phyloP scores from a whole-genome alignment of 1,140 invertebrate genomes.

The Cepaea nemoralis region DNA sequence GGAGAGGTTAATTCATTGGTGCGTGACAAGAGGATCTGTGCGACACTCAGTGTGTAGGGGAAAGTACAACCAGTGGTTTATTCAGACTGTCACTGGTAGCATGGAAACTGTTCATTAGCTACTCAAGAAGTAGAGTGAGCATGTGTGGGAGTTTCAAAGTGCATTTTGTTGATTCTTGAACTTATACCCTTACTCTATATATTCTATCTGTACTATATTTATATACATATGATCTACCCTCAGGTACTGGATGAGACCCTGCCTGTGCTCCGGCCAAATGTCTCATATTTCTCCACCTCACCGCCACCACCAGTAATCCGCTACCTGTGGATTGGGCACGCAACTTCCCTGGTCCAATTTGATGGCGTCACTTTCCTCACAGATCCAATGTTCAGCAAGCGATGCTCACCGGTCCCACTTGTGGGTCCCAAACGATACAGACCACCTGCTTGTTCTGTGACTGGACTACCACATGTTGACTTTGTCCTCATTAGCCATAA shows the following conservation, averaged over 20 bases:
- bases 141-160: too few species aligned
- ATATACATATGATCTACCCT: too few species aligned
- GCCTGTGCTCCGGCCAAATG: conserved; percentile 30
- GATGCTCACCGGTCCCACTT: conserved; percentile 42
- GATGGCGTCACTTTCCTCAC: conserved; percentile 70
- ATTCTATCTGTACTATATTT: too few species aligned
- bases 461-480: conserved; percentile 72
- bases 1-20: too few species aligned
- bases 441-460: conserved; percentile 69
- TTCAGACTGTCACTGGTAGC: too few species aligned
- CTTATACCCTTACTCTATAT: too few species aligned
- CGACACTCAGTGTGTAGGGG: too few species aligned
- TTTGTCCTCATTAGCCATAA: conserved; percentile 75
- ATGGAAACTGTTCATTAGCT: too few species aligned
- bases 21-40: too few species aligned
- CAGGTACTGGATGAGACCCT: conserved; percentile 13
- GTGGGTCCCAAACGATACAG: conserved; percentile 71
- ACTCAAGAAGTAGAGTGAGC: too few species aligned
- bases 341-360: conserved; percentile 71
- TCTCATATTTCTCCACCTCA: conserved; percentile 28
- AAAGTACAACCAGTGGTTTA: too few species aligned
- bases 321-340: conserved; percentile 72
- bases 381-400: conserved; percentile 70
- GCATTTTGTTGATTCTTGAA: too few species aligned
- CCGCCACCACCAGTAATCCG: conserved; percentile 42